Percentiles rank a stretch among this genome's conserved stretches.
phyloP scores from a whole-genome alignment of 2,888 invertebrate genomes.

The Aphodius granarius region DNA sequence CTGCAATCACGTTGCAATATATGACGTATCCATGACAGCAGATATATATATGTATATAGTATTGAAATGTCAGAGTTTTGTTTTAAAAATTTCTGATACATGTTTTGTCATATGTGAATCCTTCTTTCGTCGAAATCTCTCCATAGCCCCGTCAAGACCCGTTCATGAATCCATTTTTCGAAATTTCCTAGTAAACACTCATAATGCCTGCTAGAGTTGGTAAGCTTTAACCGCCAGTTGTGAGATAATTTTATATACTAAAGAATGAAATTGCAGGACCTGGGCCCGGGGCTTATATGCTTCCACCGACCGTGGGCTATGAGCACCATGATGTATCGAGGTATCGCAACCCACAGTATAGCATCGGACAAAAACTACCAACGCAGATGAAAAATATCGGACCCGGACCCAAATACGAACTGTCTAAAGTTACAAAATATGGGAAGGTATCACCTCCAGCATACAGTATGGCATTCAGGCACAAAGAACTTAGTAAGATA shows the following conservation, averaged over 20 bases:
- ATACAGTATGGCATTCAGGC: slow-evolving; percentile 46
- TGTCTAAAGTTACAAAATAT: slow-evolving; percentile 55
- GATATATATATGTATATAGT: not conserved
- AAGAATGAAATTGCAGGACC: slow-evolving; percentile 56
- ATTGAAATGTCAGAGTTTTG: not conserved
- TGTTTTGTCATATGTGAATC: not conserved
- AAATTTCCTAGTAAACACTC: not conserved
- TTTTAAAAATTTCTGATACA: not conserved
- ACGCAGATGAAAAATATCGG: slow-evolving; percentile 39
- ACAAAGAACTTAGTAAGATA: slow-evolving; percentile 30
- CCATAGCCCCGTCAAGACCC: not conserved
- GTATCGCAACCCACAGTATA: slow-evolving; percentile 65
- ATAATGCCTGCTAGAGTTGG: not conserved
- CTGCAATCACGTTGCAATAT: no score
- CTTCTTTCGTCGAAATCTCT: not conserved
- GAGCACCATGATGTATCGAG: slow-evolving; percentile 64
- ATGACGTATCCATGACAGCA: not conserved
- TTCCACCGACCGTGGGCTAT: slow-evolving; percentile 66
- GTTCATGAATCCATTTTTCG: not conserved
- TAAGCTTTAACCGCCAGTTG: not conserved
- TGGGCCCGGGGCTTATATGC: slow-evolving; percentile 66
- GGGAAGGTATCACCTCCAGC: slow-evolving; percentile 58
- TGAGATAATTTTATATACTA: not conserved
- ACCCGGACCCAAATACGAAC: slow-evolving; percentile 56
- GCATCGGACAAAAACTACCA: slow-evolving; percentile 57